A percentile compares a stretch with the other conserved stretches of the same genome.
Evolutionary conservation across 1,140 invertebrate genomes (phyloP).

Genomic region (Cotesia vestalis): DNA sequence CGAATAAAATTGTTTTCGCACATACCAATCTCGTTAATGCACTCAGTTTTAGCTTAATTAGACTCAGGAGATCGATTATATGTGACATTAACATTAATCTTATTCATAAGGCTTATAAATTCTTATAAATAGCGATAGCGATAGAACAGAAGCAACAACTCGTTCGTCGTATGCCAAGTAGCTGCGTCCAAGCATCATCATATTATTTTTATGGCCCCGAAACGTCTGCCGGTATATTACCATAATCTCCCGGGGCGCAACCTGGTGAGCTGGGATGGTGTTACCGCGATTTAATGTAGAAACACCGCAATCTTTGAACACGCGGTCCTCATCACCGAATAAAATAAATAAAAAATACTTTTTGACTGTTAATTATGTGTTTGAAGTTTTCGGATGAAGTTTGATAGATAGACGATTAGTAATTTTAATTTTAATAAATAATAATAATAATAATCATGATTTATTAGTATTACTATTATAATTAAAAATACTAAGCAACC

Average conservation of each 20-base stretch:
- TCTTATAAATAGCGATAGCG: conserved; percentile 25
- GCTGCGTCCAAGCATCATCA: conserved; percentile 51
- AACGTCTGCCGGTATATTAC: conserved; percentile 57
- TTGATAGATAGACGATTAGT: no score
- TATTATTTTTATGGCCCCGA: conserved; percentile 60
- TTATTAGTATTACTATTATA: no score
- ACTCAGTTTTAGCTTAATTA: no score
- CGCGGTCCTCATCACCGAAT: not conserved
- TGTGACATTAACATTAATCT: no score
- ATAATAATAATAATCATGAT: no score
- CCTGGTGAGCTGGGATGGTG: not conserved
- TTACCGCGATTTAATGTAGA: conserved; percentile 15
- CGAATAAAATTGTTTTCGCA: not conserved
- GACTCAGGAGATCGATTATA: no score
- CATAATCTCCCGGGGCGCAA: conserved; percentile 53
- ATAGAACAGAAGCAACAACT: conserved; percentile 39
- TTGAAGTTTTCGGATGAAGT: no score
- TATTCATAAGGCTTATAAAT: no score
- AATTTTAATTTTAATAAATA: no score
- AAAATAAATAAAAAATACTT: no score
- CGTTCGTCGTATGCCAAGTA: conserved; percentile 48
- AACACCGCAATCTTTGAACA: conserved; percentile 12
- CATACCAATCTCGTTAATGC: conserved; percentile 24
- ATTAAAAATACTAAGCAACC: no score
- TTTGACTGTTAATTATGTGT: no score